Evolutionary conservation across 2,113 vertebrate genomes (phyloP), one percentile per base, ranked within the genome.

Genomic region (Cygnus buccinator): DNA sequence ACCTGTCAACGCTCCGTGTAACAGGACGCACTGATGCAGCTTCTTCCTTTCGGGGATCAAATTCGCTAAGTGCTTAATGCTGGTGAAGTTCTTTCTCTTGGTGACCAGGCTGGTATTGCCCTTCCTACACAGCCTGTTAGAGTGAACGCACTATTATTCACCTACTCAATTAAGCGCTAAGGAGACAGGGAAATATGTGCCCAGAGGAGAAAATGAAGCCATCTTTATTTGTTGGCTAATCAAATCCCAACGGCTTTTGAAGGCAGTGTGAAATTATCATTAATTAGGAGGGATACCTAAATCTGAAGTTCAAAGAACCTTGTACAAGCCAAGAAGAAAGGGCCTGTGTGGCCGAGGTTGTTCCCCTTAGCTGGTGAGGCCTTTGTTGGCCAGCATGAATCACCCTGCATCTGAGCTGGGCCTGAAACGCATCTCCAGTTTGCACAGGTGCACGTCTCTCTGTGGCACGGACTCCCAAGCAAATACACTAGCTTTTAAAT

Each of bases 131-230:
- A 23, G 88, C 46, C 91, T 97, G 66, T 89, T 90, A 94, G 83
- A 89, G 77, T 59, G 44, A 88, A 82, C 6, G 0, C 20, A 77
- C 97, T 97, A 98, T 99, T 99, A 98, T 99, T 98, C 95, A 17
- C 94, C 94, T 97, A 97, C 98, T 99, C 99, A 99, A 99, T 99
- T 99, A 98, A 99, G 97, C 98, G 98, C 98, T 98, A 98, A 97
- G 98, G 98, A 98, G 94, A 98, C 98, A 87, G 93, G 96, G 68
- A 98, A 98, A 97, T 98, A 99, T 98, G 98, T 97, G 78, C 57
- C 78, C 46, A n/a, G 92, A 85, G 91, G 76, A 96, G 94, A 97
- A 97, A 97, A 98, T 79, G 87, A 96, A 97, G 85, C 83, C 88
- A 95, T 96, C 95, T 96, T 97, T 95, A 97, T 98, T 98, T 98